Evolutionary conservation across 2,888 invertebrate species (phyloP), one percentile per base, ranked within the genome.

Genomic region (Aspidiotus destructor): DNA sequence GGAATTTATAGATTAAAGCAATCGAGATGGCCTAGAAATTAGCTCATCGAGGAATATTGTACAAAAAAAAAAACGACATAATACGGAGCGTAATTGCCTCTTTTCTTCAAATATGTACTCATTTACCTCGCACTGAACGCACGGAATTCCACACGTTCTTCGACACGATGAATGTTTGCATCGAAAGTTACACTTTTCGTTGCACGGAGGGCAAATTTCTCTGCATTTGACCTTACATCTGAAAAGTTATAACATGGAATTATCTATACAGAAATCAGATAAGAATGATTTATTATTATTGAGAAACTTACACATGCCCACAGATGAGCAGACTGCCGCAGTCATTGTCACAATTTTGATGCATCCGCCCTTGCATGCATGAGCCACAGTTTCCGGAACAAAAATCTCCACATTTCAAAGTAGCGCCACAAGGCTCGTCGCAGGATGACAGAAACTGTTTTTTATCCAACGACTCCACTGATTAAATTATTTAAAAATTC

Each of bases 261-360:
- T n/a, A n/a, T n/a, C n/a, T n/a, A n/a, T n/a, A n/a, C n/a, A n/a
- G n/a, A n/a, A n/a, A n/a, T n/a, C n/a, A n/a, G n/a, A n/a, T n/a
- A n/a, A n/a, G n/a, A n/a, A n/a, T n/a, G n/a, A n/a, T n/a, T n/a
- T n/a, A n/a, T n/a, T n/a, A n/a, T n/a, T n/a, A n/a, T n/a, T n/a
- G n/a, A n/a, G n/a, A n/a, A 13, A 72, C 77, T 77, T 74, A 82
- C 81, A 78, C 76, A 74, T 86, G 86, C 44, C 84, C 84, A 75
- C 86, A 86, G 60, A 86, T 80, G 70, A 85, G 79, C 11, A 74
- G 72, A 63, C 79, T 80, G 8, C 79, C 78, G 76, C 87, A 88
- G 15, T 77, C 76, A 72, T 81, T 78, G 52, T 72, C 72, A 76
- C 86, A 87, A 40, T 80, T 76, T 68, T 73, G 74, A 75, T 87